These are phyloP conservation scores for Cryptus armator DNA, from an alignment of 2,888 invertebrate genomes.

Conservation along the genomic window DNA sequence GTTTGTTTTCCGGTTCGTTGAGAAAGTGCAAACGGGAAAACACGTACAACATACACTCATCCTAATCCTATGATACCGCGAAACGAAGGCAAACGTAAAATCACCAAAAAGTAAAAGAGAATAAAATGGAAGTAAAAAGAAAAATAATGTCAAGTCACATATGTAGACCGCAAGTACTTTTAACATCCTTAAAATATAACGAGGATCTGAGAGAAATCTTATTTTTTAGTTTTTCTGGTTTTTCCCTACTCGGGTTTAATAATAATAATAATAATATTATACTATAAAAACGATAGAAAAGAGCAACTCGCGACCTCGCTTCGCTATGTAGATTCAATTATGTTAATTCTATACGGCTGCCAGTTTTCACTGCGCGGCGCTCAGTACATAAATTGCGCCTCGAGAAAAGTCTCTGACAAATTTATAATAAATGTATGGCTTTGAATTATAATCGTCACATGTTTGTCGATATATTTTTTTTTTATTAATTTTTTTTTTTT, in stretches of 20 bases:
- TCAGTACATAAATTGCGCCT: background rate
- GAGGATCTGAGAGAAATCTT: background rate
- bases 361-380: background rate
- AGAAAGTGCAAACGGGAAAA: slow-evolving; percentile 45
- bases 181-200: slow-evolving; percentile 1
- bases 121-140: background rate
- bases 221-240: background rate
- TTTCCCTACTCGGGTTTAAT: background rate
- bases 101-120: background rate
- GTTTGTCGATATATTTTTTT: background rate
- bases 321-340: slow-evolving; percentile 42
- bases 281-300: slow-evolving; percentile 41
- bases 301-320: slow-evolving; percentile 39
- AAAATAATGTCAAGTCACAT: background rate
- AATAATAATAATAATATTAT: slow-evolving; percentile 8
- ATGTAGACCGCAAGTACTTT: background rate
- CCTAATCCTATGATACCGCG: background rate
- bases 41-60: background rate
- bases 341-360: slow-evolving; percentile 30
- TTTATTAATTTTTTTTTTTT: background rate
- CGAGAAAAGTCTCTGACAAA: background rate
- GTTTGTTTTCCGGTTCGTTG: slow-evolving; percentile 14
- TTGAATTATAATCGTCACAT: background rate
- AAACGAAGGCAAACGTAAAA: background rate
- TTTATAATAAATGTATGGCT: background rate